Evolutionary conservation across 2,888 invertebrate genomes (phyloP), one percentile per base, ranked within the genome.

Genomic region (Ornithoptera priamus): DNA sequence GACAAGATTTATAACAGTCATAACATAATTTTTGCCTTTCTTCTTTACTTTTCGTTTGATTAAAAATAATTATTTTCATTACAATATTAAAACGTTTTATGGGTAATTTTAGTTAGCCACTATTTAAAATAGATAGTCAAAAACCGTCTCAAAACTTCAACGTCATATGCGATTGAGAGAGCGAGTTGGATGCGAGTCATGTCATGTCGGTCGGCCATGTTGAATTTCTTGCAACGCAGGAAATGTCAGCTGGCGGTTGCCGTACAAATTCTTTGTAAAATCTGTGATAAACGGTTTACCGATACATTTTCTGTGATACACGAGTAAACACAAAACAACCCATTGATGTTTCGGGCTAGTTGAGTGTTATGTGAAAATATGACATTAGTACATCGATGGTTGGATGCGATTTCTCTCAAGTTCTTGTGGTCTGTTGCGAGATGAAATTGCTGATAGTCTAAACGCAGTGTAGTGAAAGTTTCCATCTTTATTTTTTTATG

Each of bases 201-300:
- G 79, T 76, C 79, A 77, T 77, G 75, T 75, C 86, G 82, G 86
- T 85, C 90, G 85, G 93, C 93, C 93, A 93, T 93, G 86, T 93
- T 93, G 91, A 90, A 90, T 90, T 90, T 90, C 88, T 85, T 89
- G 87, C 89, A 92, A 91, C 91, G 90, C 90, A 90, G 90, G 92
- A 92, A 90, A 92, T 92, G 93, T 93, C 93, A 93, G 92, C 92
- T 93, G 93, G 92, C 86, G 83, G 85, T 79, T 83, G 81, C 85
- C 85, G 87, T 89, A 84, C 81, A 83, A 85, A 81, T 90, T 89
- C 83, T 84, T 75, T 84, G 77, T 81, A 85, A 87, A 82, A 80
- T 82, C 80, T 89, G 83, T 85, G 85, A 82, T 88, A 88, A 79
- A 86, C 78, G 80, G 81, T 81, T 79, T 81, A 75, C 75, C 74